Evolutionary conservation across 2,888 invertebrate genomes (phyloP).

Genomic region (Eristalinus aeneus): DNA sequence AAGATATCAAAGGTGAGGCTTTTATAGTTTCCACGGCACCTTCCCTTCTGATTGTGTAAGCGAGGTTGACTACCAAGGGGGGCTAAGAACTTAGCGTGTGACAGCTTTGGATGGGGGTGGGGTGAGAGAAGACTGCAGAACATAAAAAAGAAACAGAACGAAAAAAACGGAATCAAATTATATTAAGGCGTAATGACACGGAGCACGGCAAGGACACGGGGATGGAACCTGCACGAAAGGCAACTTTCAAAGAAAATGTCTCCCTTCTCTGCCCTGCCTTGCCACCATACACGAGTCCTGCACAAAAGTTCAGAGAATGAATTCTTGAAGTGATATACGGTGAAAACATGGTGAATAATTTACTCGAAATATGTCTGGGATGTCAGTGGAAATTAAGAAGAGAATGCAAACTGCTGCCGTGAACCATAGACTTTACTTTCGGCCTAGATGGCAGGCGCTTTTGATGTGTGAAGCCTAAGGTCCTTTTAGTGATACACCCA

Average conservation of each 20-base stretch:
- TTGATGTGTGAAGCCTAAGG: too few relatives aligned
- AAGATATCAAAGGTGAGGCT: constrained; percentile 26
- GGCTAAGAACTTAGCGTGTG: neutral
- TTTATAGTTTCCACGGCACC: constrained; percentile 37
- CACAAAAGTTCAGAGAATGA: neutral
- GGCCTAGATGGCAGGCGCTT: too few relatives aligned
- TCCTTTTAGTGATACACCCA: too few relatives aligned
- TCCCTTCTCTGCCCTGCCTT: neutral
- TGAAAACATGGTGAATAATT: neutral
- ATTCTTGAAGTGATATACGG: neutral
- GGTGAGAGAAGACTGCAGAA: neutral
- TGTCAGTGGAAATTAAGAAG: neutral
- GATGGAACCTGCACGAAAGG: constrained; percentile 11
- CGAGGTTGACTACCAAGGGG: neutral
- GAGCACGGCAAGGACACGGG: constrained; percentile 22
- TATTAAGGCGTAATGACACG: constrained; percentile 31
- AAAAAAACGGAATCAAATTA: constrained; percentile 3
- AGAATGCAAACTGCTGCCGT: neutral
- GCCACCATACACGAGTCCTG: neutral
- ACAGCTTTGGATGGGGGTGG: neutral
- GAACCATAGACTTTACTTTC: too few relatives aligned
- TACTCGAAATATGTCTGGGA: neutral
- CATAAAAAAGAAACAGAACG: neutral
- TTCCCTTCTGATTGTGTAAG: constrained; percentile 20
- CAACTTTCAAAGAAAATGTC: neutral